Base-by-base conservation (phyloP, 2,113 vertebrate genomes). In the Dryoscopus gambensis region DNA sequence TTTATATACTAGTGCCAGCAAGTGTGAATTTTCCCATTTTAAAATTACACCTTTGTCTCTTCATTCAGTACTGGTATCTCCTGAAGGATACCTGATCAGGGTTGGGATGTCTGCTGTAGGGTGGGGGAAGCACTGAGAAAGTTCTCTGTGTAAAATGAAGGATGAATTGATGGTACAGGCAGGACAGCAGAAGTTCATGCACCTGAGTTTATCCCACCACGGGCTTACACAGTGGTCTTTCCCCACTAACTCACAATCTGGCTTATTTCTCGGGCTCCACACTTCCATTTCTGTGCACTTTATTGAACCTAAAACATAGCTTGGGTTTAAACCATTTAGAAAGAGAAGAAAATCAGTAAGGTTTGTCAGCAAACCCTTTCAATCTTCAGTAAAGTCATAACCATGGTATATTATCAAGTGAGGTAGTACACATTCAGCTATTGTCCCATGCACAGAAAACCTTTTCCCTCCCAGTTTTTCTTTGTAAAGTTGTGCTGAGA, bases 1-100 rank as follows among this genome's bases (percentile, higher is more conserved):
- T 77, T 67, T 90, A 23, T 63, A 49, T 91, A 49, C 40, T 88
- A 56, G 84, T 86, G 39, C 25, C 17, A 46, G 23, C 39, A 73
- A 89, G 74, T 65, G 70, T 87, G n/a, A 46, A 28, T 88, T 90
- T 93, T 77, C 46, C 75, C 42, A 25, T 60, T 94, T 73, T 49
- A 76, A 86, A 74, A 56, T 88, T 50, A 46, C 12, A 59, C 52
- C 42, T 93, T 87, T 84, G 37, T 88, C 15, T 88, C 67, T 60
- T 31, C 1, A 4, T 89, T 91, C 68, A 47, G 55, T 49, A 21
- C 64, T 30, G 5, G 6, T 65, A 9, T 67, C 28, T 81, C 25
- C 50, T 80, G 71, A 77, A 95, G 52, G 30, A n/a, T 39, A 42
- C 20, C 46, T 60, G 52, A 49, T 24, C 42, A 27, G 64, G 55